phyloP scores from a whole-genome alignment of 2,113 vertebrate genomes.

The Balaeniceps rex region DNA sequence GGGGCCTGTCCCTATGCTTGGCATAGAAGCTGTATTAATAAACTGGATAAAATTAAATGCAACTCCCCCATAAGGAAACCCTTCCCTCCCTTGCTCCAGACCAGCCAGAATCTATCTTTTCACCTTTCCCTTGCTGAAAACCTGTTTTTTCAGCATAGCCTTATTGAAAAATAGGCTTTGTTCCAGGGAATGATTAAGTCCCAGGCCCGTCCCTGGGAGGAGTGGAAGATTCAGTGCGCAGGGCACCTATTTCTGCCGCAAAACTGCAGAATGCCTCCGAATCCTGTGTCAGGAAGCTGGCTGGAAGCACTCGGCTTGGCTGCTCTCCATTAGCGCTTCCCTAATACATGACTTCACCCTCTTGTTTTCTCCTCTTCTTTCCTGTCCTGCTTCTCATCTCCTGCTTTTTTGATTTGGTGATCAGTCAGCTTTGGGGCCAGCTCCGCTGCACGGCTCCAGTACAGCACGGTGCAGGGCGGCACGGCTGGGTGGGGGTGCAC shows the following conservation, averaged over 20 bases:
- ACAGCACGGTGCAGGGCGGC: fast-evolving
- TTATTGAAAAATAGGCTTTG: neutral
- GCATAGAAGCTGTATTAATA: neutral
- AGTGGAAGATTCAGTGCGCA: neutral
- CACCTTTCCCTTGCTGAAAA: neutral
- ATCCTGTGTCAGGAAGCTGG: neutral
- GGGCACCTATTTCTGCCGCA: neutral
- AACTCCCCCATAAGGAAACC: neutral
- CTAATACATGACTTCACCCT: neutral
- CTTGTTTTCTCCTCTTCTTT: neutral
- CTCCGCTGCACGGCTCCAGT: fast-evolving
- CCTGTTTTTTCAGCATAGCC: neutral
- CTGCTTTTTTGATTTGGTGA: neutral
- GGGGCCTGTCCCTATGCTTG: neutral
- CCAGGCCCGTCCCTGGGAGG: too few species aligned
- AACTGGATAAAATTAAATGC: neutral
- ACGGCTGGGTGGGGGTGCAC: neutral
- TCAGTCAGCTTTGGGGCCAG: neutral
- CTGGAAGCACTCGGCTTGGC: neutral
- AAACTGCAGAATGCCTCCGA: neutral
- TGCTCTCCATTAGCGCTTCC: slow-evolving; percentile 7
- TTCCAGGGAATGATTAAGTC: neutral
- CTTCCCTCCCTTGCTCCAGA: neutral
- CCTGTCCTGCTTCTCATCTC: slow-evolving; percentile 12
- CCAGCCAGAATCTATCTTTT: neutral